Conservation (phyloP, 2,113 vertebrate genomes). For the Regulus satrapa region DNA sequence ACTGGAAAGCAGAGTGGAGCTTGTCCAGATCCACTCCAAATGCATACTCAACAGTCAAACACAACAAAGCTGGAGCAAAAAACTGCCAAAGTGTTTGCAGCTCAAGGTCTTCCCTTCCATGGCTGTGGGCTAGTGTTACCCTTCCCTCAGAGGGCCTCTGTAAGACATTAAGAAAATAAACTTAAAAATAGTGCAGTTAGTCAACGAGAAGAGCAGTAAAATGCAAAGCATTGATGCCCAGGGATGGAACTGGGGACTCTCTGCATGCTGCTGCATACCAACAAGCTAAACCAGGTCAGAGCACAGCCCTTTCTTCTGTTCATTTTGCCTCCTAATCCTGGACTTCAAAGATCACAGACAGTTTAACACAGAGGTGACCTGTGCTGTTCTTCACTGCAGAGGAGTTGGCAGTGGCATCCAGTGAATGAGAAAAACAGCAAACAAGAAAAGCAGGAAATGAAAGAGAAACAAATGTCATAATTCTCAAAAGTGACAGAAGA, state of each 20-base stretch:
- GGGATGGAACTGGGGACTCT: not conserved
- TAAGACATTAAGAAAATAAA: not conserved
- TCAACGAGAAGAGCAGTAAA: not conserved
- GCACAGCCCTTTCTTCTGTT: not conserved
- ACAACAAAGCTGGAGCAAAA: slow-evolving; percentile 1
- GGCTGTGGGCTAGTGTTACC: not conserved
- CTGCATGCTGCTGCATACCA: not conserved
- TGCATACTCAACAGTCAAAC: not conserved
- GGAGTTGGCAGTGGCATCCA: not conserved
- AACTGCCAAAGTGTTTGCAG: not conserved
- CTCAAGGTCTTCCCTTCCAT: not conserved
- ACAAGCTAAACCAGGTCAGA: not conserved
- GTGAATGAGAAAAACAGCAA: not conserved
- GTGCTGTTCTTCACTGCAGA: not conserved
- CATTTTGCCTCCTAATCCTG: not conserved
- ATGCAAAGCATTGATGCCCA: not conserved
- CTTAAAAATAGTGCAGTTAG: not conserved
- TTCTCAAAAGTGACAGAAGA: not conserved
- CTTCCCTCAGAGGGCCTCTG: not conserved
- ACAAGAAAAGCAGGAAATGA: not conserved
- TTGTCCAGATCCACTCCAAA: not conserved
- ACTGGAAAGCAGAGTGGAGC: slow-evolving; percentile 30
- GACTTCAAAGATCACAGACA: not conserved
- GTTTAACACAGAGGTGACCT: not conserved
- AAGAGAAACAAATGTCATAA: not conserved